Base-by-base conservation (phyloP, 2,113 vertebrate species). In the Oenanthe oenanthe region DNA sequence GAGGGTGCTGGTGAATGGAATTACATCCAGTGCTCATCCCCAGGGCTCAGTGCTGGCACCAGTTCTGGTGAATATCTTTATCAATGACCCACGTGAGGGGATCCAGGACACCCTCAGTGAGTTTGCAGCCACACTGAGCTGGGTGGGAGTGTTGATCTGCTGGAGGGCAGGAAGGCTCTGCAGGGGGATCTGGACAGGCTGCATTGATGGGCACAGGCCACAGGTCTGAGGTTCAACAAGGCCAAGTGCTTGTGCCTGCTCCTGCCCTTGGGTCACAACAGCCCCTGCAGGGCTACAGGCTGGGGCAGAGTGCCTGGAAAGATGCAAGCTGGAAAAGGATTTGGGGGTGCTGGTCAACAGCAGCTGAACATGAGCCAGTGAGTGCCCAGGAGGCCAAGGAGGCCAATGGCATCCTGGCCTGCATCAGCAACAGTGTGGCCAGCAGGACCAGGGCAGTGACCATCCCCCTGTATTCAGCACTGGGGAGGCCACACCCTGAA, bases 391-490 rank as follows among this genome's bases (percentile, higher is more conserved):
- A 16, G 63, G 42, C 77, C 62, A 38, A 57, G 77, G 11, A 48
- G 29, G 65, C 34, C 54, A 82, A 25, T 6, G 54, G 31, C 34
- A 60, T 34, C 54, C 65, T 71, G 79, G 53, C 43, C 65, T 60
- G 54, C 31, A 29, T 10, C 79, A 82, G 66, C 54, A 43, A 10
- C 4, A 82, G 45, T 0, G 31, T 19, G 66, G 66, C 36, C 79
- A 61, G 56, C 36, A 61, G 79, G 66, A 34, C 2, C 68, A 73
- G 57, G 22, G 48, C 57, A 47, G 40, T 11, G 68, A 54, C 5
- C 7, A 2, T 12, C 1, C 21, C 18, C 10, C 42, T 57, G 34
- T 3, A 5, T 45, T 43, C 0, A 0, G 72, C 38, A 36, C 32
- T 76, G 21, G 0, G 17, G 36, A 31, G 31, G 61, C 25, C 61